Base-by-base conservation (phyloP, 2,797 vertebrate genomes). In the Esox masquinongy region DNA sequence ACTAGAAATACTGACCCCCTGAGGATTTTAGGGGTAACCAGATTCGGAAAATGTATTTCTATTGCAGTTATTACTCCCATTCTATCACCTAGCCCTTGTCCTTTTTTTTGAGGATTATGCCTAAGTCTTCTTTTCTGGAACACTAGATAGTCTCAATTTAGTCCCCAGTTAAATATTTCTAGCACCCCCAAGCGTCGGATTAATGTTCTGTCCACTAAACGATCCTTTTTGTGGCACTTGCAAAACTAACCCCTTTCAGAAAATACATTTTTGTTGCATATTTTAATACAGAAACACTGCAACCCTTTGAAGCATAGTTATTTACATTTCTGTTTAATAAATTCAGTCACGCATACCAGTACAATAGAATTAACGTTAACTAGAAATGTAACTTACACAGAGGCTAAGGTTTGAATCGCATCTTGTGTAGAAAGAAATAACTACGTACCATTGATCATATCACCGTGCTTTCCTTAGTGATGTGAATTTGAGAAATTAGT, bases 171-270 rank as follows among this genome's bases (percentile, higher is more conserved):
- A 43, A 50, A 53, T 68, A 43, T 24, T 61, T 74, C 0, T 77
- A 82, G 82, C 84, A 0, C 89, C 88, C 76, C 72, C 87, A 68
- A 73, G 87, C 76, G 90, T 85, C 29, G 22, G 50, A 43, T 73
- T 12, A 49, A 47, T 73, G 72, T 49, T 78, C 11, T 67, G 75
- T 64, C 59, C 12, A 3, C 9, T 22, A 64, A 16, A 47, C 4
- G 4, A 19, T 22, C 19, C 56, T 39, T 3, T 19, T 22, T 17
- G 63, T 29, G 63, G 19, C 29, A 19, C 63, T 31, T 66, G 31
- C 63, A 66, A 36, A 66, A 59, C 22, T 6, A 24, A 8, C 66
- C 16, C 34, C 66, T 68, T 19, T 69, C 34, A 12, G 24, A 69
- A 15, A 24, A 6, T 5, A 22, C 14, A 47, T 43, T 2, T 2